Percentiles rank a stretch among this genome's conserved stretches.
Conservation (phyloP, 2,113 vertebrate genomes). For the Aegotheles bennettii region DNA sequence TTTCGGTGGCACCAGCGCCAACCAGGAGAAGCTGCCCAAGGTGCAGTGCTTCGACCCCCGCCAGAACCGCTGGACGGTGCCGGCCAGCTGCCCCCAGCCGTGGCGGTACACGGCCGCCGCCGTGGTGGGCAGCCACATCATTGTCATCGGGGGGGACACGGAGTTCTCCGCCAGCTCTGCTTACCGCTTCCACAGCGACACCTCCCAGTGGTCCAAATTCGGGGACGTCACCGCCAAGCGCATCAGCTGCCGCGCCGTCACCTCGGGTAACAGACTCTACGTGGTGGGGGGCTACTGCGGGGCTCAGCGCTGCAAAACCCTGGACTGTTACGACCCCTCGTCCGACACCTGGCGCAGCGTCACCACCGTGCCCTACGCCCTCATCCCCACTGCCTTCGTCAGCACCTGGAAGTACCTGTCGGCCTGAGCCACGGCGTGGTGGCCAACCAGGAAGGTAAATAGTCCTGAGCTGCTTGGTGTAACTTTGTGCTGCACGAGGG, state of each 20-base stretch:
- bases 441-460: neutral
- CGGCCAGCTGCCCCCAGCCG: constrained; percentile 79
- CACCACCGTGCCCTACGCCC: constrained; percentile 78
- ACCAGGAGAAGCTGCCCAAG: constrained; percentile 83
- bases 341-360: constrained; percentile 80
- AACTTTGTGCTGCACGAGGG: neutral
- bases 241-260: constrained; percentile 82
- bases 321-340: constrained; percentile 81
- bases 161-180: constrained; percentile 84
- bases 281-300: constrained; percentile 85
- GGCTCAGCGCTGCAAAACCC: constrained; percentile 80
- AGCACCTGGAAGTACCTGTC: constrained; percentile 85
- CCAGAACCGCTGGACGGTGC: constrained; percentile 82
- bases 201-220: constrained; percentile 82
- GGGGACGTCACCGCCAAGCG: constrained; percentile 81
- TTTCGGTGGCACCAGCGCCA: constrained; percentile 80
- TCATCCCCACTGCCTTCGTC: constrained; percentile 82
- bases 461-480: accelerated
- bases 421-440: neutral
- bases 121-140: constrained; percentile 78
- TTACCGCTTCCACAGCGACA: constrained; percentile 82
- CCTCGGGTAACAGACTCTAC: constrained; percentile 82
- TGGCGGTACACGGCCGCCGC: constrained; percentile 82
- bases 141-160: constrained; percentile 81
- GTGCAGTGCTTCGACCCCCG: constrained; percentile 81